phyloP scores from a whole-genome alignment of 2,888 invertebrate species.

The Pristionchus maxplancki region DNA sequence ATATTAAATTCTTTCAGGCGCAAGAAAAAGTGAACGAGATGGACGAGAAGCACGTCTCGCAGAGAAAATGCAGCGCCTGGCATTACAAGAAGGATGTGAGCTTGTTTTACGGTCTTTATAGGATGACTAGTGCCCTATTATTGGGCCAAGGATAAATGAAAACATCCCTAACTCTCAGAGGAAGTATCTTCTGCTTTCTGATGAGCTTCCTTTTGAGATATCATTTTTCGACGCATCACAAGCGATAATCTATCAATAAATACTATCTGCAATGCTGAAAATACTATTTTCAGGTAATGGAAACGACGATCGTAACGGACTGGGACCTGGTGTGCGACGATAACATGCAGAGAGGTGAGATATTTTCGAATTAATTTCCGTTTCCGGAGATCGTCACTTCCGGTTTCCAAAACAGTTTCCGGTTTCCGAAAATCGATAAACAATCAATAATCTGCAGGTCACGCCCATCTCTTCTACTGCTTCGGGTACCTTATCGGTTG shows the following conservation, averaged over 20 bases:
- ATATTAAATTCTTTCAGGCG: no score
- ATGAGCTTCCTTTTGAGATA: no score
- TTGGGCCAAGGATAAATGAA: no score
- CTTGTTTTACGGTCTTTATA: no score
- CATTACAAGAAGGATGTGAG: constrained; percentile 71
- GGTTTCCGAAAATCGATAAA: not conserved
- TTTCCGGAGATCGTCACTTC: not conserved
- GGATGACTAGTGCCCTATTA: no score
- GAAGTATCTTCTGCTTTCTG: no score
- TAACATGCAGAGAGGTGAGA: constrained; percentile 69
- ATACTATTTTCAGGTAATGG: constrained; percentile 68
- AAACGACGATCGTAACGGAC: constrained; percentile 77
- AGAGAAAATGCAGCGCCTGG: constrained; percentile 70
- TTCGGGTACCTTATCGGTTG: constrained; percentile 77
- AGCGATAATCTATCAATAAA: not conserved
- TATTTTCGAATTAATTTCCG: not conserved
- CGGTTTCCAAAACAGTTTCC: not conserved
- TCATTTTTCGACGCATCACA: no score
- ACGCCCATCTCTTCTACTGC: constrained; percentile 78
- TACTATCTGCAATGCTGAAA: not conserved
- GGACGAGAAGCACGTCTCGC: constrained; percentile 61
- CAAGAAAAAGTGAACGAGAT: not conserved
- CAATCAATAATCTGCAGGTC: constrained; percentile 59
- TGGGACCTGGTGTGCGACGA: constrained; percentile 77
- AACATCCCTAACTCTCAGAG: no score